A percentile compares a stretch with the other conserved stretches of the same genome.
Evolutionary conservation across 1,140 invertebrate species (phyloP).

Genomic region (Augochlora pura): DNA sequence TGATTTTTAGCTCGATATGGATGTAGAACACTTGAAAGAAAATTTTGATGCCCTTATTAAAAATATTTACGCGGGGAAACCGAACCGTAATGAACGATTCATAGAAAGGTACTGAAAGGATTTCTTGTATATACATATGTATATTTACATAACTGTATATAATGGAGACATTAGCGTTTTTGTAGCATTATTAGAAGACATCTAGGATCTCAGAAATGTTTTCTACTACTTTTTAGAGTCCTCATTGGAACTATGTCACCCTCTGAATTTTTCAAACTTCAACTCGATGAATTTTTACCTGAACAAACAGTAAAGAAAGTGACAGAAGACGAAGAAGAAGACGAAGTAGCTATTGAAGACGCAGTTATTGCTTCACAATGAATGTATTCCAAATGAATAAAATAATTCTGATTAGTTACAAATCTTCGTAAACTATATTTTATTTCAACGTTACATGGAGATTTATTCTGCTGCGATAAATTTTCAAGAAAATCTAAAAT

Average conservation of each 20-base stretch:
- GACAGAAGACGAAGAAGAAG: conserved; percentile 26
- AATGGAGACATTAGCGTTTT: not conserved
- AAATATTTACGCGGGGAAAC: conserved; percentile 83
- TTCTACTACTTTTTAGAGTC: conserved; percentile 56
- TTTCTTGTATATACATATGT: not conserved
- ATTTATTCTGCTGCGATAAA: not conserved
- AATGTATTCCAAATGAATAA: conserved; percentile 42
- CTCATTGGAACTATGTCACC: conserved; percentile 81
- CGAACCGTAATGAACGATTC: conserved; percentile 84
- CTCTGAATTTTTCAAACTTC: conserved; percentile 84
- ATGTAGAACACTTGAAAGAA: conserved; percentile 84
- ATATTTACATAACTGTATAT: no score
- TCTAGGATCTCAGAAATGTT: not conserved
- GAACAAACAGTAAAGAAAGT: conserved; percentile 3
- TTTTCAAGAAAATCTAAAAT: not conserved
- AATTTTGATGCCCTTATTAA: conserved; percentile 85
- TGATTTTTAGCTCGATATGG: conserved; percentile 85
- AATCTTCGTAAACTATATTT: not conserved
- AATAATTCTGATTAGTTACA: conserved; percentile 2
- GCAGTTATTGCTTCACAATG: conserved; percentile 41
- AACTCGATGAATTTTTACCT: conserved; percentile 82
- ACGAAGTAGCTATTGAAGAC: conserved; percentile 21
- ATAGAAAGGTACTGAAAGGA: conserved; percentile 82
- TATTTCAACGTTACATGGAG: not conserved
- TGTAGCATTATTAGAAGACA: not conserved